phyloP scores from a whole-genome alignment of 2,888 invertebrate species.

The Zaprionus bogoriensis region DNA sequence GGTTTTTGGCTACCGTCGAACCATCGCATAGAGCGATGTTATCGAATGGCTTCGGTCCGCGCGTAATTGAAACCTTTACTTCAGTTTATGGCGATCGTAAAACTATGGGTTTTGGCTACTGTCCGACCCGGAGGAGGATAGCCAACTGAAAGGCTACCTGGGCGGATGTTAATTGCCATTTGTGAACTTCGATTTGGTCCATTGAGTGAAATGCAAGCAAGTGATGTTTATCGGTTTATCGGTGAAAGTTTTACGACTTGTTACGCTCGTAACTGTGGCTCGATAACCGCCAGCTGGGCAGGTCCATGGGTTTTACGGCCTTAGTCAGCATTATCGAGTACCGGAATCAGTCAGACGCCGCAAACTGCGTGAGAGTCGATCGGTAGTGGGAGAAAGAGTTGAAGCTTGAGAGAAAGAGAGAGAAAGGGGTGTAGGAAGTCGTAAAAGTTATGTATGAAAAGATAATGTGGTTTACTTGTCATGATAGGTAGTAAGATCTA shows the following conservation, averaged over 20 bases:
- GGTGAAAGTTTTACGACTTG: constrained; percentile 71
- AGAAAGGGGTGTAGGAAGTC: background rate
- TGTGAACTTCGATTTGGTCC: constrained; percentile 51
- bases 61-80: constrained; percentile 63
- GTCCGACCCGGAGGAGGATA: constrained; percentile 19
- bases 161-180: constrained; percentile 34
- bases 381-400: too few species aligned
- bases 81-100: constrained; percentile 61
- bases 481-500: too few species aligned
- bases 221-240: constrained; percentile 63
- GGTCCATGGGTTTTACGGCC: constrained; percentile 33
- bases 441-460: background rate
- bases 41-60: constrained; percentile 9
- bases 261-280: constrained; percentile 46
- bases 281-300: constrained; percentile 23
- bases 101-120: constrained; percentile 44
- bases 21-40: constrained; percentile 32
- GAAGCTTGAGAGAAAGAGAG: too few species aligned
- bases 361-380: constrained; percentile 27
- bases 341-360: constrained; percentile 25
- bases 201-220: constrained; percentile 43
- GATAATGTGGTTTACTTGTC: too few species aligned
- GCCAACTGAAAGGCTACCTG: constrained; percentile 23
- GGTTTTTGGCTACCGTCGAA: constrained; percentile 40
- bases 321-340: constrained; percentile 37